Conservation (phyloP, 2,797 vertebrate genomes). For the Rhinichthys osculus region DNA sequence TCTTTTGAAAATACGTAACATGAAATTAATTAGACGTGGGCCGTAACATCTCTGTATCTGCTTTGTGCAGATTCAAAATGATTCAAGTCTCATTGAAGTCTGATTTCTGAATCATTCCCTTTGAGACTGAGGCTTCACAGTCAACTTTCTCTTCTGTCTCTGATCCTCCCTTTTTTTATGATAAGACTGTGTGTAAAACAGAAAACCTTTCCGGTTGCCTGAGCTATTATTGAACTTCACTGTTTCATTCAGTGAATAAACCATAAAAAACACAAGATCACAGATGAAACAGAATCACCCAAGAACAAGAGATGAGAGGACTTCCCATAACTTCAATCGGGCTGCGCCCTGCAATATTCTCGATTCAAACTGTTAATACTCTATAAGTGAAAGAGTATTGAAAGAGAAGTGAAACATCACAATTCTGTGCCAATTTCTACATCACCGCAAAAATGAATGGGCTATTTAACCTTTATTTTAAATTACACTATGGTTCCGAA, state of each 20-base stretch:
- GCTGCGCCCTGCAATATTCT: not conserved
- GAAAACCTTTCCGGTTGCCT: not conserved
- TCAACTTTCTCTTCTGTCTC: not conserved
- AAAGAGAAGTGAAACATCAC: no score
- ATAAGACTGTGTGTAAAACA: slow-evolving; percentile 35
- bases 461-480: not conserved
- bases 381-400: no score
- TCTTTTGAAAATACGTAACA: not conserved
- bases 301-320: not conserved
- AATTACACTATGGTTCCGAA: not conserved
- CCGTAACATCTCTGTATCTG: not conserved
- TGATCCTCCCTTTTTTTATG: slow-evolving; percentile 44
- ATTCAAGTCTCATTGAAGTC: not conserved
- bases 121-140: not conserved
- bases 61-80: not conserved
- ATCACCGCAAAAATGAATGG: not conserved
- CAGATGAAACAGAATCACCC: not conserved
- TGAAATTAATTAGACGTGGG: not conserved
- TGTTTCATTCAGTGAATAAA: slow-evolving; percentile 14
- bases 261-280: not conserved
- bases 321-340: not conserved
- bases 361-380: not conserved
- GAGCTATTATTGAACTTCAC: slow-evolving; percentile 19
- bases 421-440: not conserved
- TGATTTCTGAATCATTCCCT: slow-evolving; percentile 1